Evolutionary conservation across 2,113 vertebrate species (phyloP).

Genomic region (Cryptoleucopteryx plumbea): DNA sequence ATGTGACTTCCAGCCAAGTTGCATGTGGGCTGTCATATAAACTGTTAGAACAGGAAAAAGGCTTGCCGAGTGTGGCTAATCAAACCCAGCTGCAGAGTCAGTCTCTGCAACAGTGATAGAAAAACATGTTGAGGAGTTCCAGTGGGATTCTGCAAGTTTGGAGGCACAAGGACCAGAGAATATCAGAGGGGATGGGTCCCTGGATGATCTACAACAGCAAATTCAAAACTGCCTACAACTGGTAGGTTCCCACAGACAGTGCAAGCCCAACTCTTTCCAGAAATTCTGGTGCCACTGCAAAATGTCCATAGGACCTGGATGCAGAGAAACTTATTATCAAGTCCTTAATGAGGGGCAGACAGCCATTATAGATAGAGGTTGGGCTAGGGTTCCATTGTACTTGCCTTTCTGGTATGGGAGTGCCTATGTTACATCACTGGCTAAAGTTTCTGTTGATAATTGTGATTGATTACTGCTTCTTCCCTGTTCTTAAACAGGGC

Average conservation of each 20-base stretch:
- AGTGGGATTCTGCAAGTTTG: background rate
- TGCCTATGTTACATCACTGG: fast-evolving
- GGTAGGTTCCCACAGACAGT: background rate
- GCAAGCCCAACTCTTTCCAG: background rate
- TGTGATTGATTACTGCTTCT: background rate
- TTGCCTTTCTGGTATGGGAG: background rate
- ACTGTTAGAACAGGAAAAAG: background rate
- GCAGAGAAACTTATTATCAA: background rate
- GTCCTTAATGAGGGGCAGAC: background rate
- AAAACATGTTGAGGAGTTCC: background rate
- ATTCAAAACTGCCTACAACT: background rate
- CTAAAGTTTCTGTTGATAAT: background rate
- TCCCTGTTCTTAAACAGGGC: background rate
- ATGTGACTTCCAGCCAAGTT: background rate
- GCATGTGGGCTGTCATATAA: background rate
- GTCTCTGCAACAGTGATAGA: background rate
- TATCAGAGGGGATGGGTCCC: background rate
- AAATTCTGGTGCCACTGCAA: background rate
- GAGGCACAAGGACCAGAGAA: background rate
- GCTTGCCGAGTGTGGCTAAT: background rate
- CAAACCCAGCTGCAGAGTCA: background rate
- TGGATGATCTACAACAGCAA: background rate
- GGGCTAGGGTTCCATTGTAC: background rate
- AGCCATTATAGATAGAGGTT: background rate
- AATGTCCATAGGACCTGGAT: background rate